phyloP scores from a whole-genome alignment of 2,113 vertebrate genomes.

The Colius striatus region DNA sequence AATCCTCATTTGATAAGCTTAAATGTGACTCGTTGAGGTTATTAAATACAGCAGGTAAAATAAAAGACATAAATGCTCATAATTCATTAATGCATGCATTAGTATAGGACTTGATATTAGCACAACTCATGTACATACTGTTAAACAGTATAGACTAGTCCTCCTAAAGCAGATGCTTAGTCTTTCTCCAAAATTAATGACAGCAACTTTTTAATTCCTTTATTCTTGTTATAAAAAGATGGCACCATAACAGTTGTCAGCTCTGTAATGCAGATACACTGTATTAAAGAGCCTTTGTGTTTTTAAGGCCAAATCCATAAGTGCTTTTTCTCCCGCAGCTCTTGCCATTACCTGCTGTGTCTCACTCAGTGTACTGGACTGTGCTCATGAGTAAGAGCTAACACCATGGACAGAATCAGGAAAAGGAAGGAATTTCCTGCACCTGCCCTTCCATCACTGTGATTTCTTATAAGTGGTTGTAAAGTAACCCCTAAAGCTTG shows the following conservation, averaged over 20 bases:
- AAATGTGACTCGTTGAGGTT: neutral
- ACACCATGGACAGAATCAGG: neutral
- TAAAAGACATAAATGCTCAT: neutral
- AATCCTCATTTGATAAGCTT: constrained; percentile 12
- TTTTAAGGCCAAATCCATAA: neutral
- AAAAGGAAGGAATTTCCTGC: neutral
- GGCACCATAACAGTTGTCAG: neutral
- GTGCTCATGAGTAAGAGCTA: neutral
- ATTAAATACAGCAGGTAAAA: constrained; percentile 25
- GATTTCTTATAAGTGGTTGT: neutral
- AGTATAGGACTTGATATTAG: neutral
- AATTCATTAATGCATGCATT: neutral
- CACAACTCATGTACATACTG: neutral
- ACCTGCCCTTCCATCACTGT: neutral
- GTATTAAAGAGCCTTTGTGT: neutral
- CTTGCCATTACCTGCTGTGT: neutral
- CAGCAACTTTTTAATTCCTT: neutral
- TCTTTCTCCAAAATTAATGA: neutral
- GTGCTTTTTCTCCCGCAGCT: neutral
- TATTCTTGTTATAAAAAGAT: neutral
- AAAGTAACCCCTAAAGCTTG: neutral
- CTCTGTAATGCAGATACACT: neutral
- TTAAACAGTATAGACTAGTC: neutral
- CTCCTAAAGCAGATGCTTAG: neutral
- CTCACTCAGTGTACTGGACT: neutral